phyloP scores from a whole-genome alignment of 2,888 invertebrate species.

The Ceraclea dissimilis region DNA sequence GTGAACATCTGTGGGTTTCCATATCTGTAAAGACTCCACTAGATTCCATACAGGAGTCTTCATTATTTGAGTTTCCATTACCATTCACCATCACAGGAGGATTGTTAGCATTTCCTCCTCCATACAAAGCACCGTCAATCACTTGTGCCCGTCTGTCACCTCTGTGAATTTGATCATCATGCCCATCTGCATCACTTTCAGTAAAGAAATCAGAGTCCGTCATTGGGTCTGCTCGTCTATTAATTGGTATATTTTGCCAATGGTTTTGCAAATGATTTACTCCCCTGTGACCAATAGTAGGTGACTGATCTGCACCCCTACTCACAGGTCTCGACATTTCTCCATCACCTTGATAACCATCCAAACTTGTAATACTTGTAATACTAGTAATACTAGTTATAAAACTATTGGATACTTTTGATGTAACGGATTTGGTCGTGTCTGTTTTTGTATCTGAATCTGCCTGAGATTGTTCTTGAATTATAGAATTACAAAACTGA shows the following conservation, averaged over 20 bases:
- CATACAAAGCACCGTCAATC: slow-evolving; percentile 85
- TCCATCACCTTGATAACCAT: slow-evolving; percentile 90
- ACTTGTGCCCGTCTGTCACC: slow-evolving; percentile 74
- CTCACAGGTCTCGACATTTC: slow-evolving; percentile 84
- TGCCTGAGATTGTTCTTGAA: slow-evolving; percentile 47
- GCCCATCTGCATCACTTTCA: slow-evolving; percentile 82
- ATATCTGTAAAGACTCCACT: slow-evolving; percentile 85
- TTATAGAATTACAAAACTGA: slow-evolving; percentile 43
- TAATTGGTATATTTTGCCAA: slow-evolving; percentile 54
- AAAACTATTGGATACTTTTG: slow-evolving; percentile 67
- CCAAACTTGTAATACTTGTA: slow-evolving; percentile 83
- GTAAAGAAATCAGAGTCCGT: slow-evolving; percentile 89
- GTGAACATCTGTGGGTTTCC: slow-evolving; percentile 55
- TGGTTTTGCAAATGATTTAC: slow-evolving; percentile 48
- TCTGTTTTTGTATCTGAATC: slow-evolving; percentile 53
- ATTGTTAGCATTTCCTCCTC: slow-evolving; percentile 55
- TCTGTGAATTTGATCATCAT: slow-evolving; percentile 63
- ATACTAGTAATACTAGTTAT: slow-evolving; percentile 86
- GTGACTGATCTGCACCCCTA: slow-evolving; percentile 69
- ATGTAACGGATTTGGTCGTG: slow-evolving; percentile 53
- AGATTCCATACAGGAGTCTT: slow-evolving; percentile 81
- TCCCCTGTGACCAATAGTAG: slow-evolving; percentile 48
- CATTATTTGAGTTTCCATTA: slow-evolving; percentile 35
- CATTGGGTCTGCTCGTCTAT: slow-evolving; percentile 73
- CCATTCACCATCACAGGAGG: slow-evolving; percentile 49